phyloP scores from a whole-genome alignment of 2,797 vertebrate species.

The Premnoplex brunnescens region DNA sequence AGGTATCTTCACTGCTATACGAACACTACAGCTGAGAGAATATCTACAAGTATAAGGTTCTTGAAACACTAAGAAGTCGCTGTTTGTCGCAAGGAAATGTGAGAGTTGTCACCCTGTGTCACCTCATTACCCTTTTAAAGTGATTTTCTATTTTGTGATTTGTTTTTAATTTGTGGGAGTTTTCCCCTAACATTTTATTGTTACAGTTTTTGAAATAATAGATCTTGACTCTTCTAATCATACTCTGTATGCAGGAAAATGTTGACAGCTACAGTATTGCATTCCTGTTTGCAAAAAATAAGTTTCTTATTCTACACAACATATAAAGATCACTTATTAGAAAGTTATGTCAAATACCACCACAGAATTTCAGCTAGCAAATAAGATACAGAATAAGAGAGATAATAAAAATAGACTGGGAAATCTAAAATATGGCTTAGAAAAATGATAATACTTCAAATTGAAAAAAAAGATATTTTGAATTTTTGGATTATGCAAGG shows the following conservation, averaged over 20 bases:
- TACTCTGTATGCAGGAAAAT: not conserved
- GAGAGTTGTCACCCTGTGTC: not conserved
- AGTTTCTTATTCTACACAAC: not conserved
- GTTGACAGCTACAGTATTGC: not conserved
- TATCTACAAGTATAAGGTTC: not conserved
- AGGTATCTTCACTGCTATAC: not conserved
- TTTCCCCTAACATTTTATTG: not conserved
- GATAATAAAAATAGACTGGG: not conserved
- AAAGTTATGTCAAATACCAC: not conserved
- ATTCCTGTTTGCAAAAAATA: not conserved
- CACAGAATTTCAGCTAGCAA: not conserved
- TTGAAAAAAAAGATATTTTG: not conserved
- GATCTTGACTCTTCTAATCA: not conserved
- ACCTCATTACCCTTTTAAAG: not conserved
- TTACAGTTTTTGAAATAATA: not conserved
- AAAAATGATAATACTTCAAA: not conserved
- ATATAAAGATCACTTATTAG: not conserved
- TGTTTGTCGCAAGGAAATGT: not conserved
- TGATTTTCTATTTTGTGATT: not conserved
- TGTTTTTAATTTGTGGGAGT: not conserved
- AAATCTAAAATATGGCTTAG: not conserved
- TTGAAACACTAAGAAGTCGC: not conserved
- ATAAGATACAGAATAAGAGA: not conserved
- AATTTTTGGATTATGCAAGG: not conserved
- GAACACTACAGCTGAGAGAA: not conserved